Evolutionary conservation across 2,113 vertebrate genomes (phyloP).

Genomic region (Zosterops pallidus): DNA sequence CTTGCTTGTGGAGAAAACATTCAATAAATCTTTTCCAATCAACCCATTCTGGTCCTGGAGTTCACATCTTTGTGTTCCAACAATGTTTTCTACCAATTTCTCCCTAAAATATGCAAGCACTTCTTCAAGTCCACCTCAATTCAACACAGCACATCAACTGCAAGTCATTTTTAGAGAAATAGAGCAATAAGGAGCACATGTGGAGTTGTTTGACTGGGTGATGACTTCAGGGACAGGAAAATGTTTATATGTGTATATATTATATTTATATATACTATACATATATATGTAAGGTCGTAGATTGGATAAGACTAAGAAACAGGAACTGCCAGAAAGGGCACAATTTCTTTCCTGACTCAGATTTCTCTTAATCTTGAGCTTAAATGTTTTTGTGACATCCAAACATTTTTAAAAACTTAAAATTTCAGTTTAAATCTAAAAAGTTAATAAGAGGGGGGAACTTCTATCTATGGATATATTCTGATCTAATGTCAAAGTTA

Average conservation of each 20-base stretch:
- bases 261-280: not conserved
- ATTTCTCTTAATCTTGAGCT: not conserved
- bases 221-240: not conserved
- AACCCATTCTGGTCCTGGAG: not conserved
- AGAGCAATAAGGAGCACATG: not conserved
- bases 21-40: not conserved
- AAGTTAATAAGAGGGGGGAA: not conserved
- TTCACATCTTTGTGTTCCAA: not conserved
- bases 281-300: not conserved
- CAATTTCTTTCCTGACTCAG: not conserved
- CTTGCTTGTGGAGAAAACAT: not conserved
- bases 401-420: not conserved
- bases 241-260: not conserved
- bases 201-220: not conserved
- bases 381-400: not conserved
- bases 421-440: not conserved
- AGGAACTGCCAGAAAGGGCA: not conserved
- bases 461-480: not conserved
- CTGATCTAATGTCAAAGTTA: not conserved
- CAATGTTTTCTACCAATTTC: not conserved
- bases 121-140: not conserved
- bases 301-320: not conserved
- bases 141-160: not conserved
- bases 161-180: not conserved
- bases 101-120: not conserved